These are phyloP conservation scores for Spizaetus ornatus DNA, from an alignment of 2,113 vertebrate genomes.

Conservation along the genomic window DNA sequence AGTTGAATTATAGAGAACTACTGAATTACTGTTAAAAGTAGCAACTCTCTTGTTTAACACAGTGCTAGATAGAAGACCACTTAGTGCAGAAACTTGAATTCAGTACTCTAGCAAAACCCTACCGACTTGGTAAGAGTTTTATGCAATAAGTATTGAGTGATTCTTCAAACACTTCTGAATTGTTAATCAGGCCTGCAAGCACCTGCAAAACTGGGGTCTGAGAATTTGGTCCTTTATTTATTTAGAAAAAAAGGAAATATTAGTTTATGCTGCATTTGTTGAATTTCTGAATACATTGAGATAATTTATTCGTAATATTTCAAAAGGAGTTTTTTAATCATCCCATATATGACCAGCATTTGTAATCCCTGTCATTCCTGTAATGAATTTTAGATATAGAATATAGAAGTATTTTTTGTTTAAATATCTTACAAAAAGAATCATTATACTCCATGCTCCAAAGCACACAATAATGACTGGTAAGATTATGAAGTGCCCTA, in stretches of 20 bases:
- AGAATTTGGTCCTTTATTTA: neutral
- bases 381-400: neutral
- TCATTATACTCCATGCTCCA: neutral
- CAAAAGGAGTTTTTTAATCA: neutral
- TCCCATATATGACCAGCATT: neutral
- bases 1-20: neutral
- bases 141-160: neutral
- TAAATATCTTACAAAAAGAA: neutral
- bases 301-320: neutral
- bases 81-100: neutral
- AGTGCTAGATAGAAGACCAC: neutral
- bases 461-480: neutral
- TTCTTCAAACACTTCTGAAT: neutral
- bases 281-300: neutral
- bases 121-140: neutral
- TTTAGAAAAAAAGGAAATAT: neutral
- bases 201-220: neutral
- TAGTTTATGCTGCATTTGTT: neutral
- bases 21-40: neutral
- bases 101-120: neutral
- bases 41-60: neutral
- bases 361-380: neutral
- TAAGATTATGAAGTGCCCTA: neutral
- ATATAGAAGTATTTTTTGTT: neutral
- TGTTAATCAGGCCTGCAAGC: neutral